Evolutionary conservation across 2,113 vertebrate genomes (phyloP).

Genomic region (Glareola pratincola): DNA sequence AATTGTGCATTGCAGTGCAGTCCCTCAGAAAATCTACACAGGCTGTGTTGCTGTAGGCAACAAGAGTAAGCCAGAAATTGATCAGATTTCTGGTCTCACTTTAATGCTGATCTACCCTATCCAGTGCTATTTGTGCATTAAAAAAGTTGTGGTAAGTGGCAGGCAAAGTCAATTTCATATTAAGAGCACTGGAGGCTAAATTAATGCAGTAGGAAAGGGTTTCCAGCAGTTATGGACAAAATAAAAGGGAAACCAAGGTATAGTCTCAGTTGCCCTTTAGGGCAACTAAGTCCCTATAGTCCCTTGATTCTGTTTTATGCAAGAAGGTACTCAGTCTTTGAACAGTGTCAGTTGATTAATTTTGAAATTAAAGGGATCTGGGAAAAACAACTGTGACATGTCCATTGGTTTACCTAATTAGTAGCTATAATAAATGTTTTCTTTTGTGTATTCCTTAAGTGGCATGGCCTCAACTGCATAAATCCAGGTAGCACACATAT

Average conservation of each 20-base stretch:
- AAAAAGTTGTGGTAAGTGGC: not conserved
- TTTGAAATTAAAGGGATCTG: not conserved
- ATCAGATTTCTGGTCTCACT: not conserved
- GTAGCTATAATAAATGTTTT: not conserved
- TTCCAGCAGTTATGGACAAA: not conserved
- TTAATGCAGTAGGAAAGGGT: not conserved
- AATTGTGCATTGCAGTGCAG: not conserved
- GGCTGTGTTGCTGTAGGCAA: constrained; percentile 10
- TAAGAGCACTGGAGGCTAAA: not conserved
- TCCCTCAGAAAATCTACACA: not conserved
- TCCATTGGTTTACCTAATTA: not conserved
- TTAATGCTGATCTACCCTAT: not conserved
- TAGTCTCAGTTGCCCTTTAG: not conserved
- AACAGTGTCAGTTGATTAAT: not conserved
- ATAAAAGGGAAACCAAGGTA: not conserved
- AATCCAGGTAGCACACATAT: not conserved
- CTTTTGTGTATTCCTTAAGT: not conserved
- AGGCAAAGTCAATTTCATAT: not conserved
- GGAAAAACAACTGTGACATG: not conserved
- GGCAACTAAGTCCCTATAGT: not conserved
- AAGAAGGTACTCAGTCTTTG: not conserved
- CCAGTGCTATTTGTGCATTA: not conserved
- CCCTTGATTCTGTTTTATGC: not conserved
- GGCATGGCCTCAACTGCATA: accelerated
- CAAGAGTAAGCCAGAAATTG: not conserved